Conservation (phyloP, 2,113 vertebrate species). For the Strix uralensis region DNA sequence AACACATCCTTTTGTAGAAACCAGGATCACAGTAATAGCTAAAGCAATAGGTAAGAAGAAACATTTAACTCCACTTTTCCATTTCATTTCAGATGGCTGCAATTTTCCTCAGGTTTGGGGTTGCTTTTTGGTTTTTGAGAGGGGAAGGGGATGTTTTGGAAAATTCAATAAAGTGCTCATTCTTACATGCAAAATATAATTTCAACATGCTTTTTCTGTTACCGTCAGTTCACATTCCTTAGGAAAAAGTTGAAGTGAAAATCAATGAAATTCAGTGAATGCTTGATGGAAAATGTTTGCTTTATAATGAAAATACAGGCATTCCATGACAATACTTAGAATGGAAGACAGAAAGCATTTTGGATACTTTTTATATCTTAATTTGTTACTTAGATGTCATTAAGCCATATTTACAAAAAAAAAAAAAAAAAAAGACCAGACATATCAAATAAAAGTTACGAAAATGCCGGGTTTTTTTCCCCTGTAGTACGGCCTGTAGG, state of each 20-base stretch:
- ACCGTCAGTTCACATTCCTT: background rate
- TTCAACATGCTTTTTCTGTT: background rate
- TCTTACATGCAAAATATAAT: background rate
- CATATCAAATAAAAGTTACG: background rate
- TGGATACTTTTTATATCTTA: background rate
- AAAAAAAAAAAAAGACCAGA: background rate
- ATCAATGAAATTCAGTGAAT: background rate
- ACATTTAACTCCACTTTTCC: background rate
- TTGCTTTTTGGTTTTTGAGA: background rate
- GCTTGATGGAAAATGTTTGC: background rate
- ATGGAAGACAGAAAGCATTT: background rate
- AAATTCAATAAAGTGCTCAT: background rate
- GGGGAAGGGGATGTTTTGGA: background rate
- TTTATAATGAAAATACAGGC: background rate
- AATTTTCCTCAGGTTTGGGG: background rate
- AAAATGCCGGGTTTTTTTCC: rapidly evolving
- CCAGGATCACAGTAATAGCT: background rate
- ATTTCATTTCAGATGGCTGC: background rate
- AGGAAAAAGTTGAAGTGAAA: background rate
- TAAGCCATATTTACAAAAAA: background rate
- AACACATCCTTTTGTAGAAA: background rate
- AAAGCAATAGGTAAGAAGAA: background rate
- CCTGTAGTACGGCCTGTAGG: background rate
- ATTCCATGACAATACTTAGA: background rate
- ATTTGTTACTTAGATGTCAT: constrained; percentile 6